phyloP scores from a whole-genome alignment of 2,113 vertebrate genomes.

The Mustelus asterias region DNA sequence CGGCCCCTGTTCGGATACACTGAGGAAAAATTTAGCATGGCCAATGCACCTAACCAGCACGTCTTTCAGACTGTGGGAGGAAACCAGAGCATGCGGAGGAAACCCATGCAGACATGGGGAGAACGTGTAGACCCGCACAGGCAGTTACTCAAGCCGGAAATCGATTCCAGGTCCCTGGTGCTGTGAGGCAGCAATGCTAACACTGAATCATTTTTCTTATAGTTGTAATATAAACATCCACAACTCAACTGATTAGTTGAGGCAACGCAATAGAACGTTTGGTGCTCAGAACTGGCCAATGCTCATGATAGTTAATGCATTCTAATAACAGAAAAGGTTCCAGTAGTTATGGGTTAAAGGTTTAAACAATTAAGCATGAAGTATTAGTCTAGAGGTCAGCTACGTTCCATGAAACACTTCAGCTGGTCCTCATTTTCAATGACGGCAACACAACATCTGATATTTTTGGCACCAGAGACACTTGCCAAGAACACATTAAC shows the following conservation, averaged over 20 bases:
- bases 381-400: background rate
- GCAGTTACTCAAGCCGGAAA: too few relatives aligned
- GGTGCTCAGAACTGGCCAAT: background rate
- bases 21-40: too few relatives aligned
- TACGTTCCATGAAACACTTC: background rate
- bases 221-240: background rate
- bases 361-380: background rate
- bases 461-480: background rate
- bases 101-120: too few relatives aligned
- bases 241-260: background rate
- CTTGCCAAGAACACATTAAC: background rate
- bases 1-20: too few relatives aligned
- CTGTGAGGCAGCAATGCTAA: too few relatives aligned
- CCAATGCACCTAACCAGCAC: too few relatives aligned
- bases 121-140: too few relatives aligned
- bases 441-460: background rate
- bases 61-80: too few relatives aligned
- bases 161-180: too few relatives aligned
- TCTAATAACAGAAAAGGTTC: background rate
- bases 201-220: background rate
- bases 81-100: too few relatives aligned
- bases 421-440: background rate
- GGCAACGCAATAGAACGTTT: background rate
- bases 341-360: background rate
- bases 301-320: background rate